phyloP scores from a whole-genome alignment of 2,113 vertebrate genomes.

The Diphyllodes magnificus region DNA sequence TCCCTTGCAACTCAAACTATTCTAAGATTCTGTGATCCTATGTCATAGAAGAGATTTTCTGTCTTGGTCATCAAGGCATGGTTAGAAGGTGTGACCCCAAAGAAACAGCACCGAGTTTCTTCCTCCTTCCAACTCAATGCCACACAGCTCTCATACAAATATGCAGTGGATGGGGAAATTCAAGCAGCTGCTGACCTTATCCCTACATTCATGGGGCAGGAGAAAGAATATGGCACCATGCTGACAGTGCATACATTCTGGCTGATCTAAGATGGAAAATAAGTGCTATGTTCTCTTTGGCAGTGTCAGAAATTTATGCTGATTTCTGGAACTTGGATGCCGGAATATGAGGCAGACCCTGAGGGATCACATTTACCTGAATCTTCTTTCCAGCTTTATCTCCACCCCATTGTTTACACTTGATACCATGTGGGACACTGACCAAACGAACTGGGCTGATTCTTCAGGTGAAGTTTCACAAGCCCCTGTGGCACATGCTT shows the following conservation, averaged over 20 bases:
- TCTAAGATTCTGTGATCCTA: neutral
- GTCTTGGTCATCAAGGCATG: neutral
- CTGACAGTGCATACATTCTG: rapidly evolving
- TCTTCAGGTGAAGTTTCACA: neutral
- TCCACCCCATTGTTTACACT: neutral
- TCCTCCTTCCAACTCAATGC: neutral
- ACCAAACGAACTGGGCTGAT: neutral
- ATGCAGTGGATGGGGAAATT: neutral
- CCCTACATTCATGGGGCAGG: rapidly evolving
- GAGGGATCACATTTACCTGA: neutral
- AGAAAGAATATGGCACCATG: neutral
- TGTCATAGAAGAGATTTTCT: neutral
- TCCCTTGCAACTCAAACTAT: neutral
- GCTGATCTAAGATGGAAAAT: neutral
- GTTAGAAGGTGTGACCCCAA: neutral
- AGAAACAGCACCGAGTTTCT: neutral
- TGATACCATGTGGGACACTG: neutral
- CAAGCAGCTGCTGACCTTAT: neutral
- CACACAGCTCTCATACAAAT: neutral
- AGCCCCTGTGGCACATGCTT: rapidly evolving
- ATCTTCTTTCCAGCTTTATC: neutral
- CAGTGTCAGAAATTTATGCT: neutral
- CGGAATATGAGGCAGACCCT: neutral
- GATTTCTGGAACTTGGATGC: neutral
- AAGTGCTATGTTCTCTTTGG: neutral